Evolutionary conservation across 2,888 invertebrate genomes (phyloP), one percentile per base, ranked within the genome.

Genomic region (Oligia strigilis): DNA sequence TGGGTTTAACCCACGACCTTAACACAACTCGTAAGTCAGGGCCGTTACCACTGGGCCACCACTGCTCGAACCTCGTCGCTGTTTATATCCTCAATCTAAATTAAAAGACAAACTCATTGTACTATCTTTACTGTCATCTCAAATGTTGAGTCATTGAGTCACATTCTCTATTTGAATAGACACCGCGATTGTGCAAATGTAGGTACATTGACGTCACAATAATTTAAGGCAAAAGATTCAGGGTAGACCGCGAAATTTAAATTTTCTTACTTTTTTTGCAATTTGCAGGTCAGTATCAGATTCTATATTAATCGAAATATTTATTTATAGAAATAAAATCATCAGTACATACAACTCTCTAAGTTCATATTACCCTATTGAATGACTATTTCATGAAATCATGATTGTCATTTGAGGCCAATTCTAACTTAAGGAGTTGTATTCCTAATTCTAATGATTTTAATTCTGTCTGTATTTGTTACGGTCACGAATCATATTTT

Each of bases 181-280:
- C 66, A 72, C 29, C 75, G 75, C 70, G 60, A 75, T 75, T 77
- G 76, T 77, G 75, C 78, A 74, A 78, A 84, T 80, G 76, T n/a
- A n/a, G n/a, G n/a, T 78, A 69, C 60, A 49, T 75, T 86, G 84
- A 87, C 84, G 71, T 80, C 80, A 83, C 82, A 83, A 81, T 82
- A 86, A 89, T 90, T 90, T 87, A 89, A 89, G 58, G 55, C 19
- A 19, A 55, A 55, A 23, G 55, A 23, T 23, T 23, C 55, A 19
- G 19, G 1, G 23, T 8, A 23, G 58, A 9, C n/a, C 23, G 11
- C 58, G n/a, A 58, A 11, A n/a, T 11, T n/a, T 4, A 60, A 4
- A 4, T 60, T n/a, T 60, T 60, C 11, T 60, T 23, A 23, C 23
- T 23, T 19, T 60, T 60, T 60, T 60, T 58, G 58, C 11, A n/a